Evolutionary conservation across 2,888 invertebrate genomes (phyloP).

Genomic region (Anorthoa munda): DNA sequence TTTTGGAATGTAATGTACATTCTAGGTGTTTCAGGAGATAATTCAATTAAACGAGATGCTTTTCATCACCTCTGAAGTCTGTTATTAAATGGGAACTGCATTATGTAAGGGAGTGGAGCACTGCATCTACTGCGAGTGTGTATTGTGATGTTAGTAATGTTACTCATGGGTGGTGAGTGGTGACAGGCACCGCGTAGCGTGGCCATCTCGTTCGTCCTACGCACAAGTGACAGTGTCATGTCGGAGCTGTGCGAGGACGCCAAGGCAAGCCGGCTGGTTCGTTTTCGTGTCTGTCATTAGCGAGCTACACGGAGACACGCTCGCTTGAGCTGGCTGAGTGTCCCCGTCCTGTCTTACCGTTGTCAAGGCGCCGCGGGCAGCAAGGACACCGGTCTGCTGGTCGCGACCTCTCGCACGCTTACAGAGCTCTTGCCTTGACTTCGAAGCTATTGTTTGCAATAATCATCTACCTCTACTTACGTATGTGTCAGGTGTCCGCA

Average conservation of each 20-base stretch:
- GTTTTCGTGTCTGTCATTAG: not conserved
- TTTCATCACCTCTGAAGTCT: not conserved
- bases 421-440: no score
- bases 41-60: not conserved
- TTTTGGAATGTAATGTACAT: no score
- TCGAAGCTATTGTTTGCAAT: not conserved
- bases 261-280: constrained; percentile 14
- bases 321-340: not conserved
- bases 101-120: not conserved
- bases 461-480: no score
- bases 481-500: no score
- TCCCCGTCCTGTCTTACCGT: not conserved
- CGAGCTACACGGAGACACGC: not conserved
- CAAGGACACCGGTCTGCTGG: not conserved
- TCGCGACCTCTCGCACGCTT: not conserved
- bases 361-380: no score
- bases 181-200: not conserved
- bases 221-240: constrained; percentile 2
- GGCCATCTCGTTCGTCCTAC: constrained; percentile 6
- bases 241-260: constrained; percentile 14
- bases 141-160: no score
- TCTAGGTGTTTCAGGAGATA: not conserved
- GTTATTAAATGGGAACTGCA: not conserved
- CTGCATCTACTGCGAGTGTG: not conserved
- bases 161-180: no score